phyloP scores from a whole-genome alignment of 35 echinoderm and acorn worm genomes.

The Stichopus chloronotus region DNA sequence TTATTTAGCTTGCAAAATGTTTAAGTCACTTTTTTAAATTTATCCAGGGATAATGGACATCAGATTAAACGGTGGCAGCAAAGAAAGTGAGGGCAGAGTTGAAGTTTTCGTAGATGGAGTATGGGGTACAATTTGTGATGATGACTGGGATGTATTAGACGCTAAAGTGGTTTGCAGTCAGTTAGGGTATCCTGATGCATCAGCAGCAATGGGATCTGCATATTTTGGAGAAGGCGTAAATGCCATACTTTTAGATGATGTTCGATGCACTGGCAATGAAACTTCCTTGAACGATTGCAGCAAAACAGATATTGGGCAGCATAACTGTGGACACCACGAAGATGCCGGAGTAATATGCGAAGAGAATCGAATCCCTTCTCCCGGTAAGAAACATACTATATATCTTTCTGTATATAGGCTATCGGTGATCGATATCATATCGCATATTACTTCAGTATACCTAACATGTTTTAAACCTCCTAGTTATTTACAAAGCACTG shows the following conservation, averaged over 20 bases:
- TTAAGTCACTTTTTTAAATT: no score
- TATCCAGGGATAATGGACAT: neutral
- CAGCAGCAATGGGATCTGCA: constrained; percentile 21
- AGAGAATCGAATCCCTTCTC: neutral
- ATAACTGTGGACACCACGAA: constrained; percentile 63
- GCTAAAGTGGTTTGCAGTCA: constrained; percentile 58
- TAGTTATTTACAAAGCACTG: neutral
- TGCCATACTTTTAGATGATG: constrained; percentile 58
- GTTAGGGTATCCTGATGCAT: constrained; percentile 45
- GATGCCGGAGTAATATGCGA: constrained; percentile 66
- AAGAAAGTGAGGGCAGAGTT: constrained; percentile 34
- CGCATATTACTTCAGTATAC: neutral
- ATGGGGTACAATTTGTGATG: constrained; percentile 69
- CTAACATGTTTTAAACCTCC: neutral
- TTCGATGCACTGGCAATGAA: constrained; percentile 60
- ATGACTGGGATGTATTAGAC: constrained; percentile 55
- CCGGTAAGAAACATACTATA: neutral
- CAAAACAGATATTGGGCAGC: constrained; percentile 6
- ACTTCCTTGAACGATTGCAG: constrained; percentile 27
- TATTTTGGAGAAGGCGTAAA: constrained; percentile 51
- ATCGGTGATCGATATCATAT: neutral
- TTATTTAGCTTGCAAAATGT: no score
- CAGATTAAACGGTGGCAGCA: constrained; percentile 42
- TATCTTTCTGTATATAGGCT: neutral
- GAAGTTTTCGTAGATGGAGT: constrained; percentile 54